phyloP scores from a whole-genome alignment of 2,113 vertebrate species.

The Neoarius graeffei region DNA sequence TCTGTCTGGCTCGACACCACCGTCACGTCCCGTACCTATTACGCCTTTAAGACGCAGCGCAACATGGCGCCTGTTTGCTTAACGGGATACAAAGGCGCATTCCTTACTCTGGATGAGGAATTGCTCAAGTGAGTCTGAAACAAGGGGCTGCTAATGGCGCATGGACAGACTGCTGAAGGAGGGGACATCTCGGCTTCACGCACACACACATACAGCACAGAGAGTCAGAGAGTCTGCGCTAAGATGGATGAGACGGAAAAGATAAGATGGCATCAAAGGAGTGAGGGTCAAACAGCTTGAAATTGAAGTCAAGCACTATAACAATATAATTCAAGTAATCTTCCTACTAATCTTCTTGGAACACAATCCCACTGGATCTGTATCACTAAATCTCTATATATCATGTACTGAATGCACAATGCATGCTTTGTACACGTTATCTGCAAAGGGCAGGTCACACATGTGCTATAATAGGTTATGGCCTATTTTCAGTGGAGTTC shows the following conservation, averaged over 20 bases:
- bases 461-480: conserved; percentile 30
- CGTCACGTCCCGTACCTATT: not conserved
- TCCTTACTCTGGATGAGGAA: conserved; percentile 51
- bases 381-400: not conserved
- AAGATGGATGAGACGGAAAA: conserved; percentile 23
- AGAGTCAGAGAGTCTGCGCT: conserved; percentile 5
- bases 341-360: not conserved
- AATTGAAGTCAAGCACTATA: conserved; percentile 12
- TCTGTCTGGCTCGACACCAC: conserved; percentile 43
- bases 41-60: conserved; percentile 24
- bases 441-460: conserved; percentile 24
- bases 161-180: conserved; percentile 42
- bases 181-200: conserved; percentile 27
- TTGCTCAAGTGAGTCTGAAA: conserved; percentile 47
- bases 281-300: conserved; percentile 25
- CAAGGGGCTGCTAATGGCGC: conserved; percentile 50
- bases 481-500: conserved; percentile 27
- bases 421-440: conserved; percentile 13
- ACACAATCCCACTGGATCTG: not conserved
- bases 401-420: conserved; percentile 17
- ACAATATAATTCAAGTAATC: conserved; percentile 15
- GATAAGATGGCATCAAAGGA: not conserved
- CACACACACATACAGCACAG: conserved; percentile 5
- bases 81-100: conserved; percentile 50
- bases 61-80: conserved; percentile 48